phyloP scores from a whole-genome alignment of 2,797 vertebrate species.

The Micropoecilia bifurca region DNA sequence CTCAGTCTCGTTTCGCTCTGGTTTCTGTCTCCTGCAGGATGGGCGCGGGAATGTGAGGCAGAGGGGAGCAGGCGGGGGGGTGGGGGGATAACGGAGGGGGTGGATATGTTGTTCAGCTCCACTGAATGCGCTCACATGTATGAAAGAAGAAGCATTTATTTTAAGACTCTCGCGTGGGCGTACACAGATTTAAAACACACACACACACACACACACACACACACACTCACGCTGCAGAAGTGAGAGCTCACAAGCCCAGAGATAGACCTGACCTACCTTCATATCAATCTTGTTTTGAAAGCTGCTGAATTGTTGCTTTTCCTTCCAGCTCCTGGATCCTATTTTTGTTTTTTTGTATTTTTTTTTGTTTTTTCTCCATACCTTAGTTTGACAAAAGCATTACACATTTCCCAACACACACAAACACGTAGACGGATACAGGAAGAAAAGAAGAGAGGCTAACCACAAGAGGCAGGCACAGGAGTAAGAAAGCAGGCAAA shows the following conservation, averaged over 20 bases:
- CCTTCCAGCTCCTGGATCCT: constrained; percentile 44
- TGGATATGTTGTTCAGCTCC: constrained; percentile 70
- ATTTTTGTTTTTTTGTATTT: background rate
- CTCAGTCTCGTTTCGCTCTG: constrained; percentile 10
- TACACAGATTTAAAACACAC: constrained; percentile 67
- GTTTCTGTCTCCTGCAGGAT: constrained; percentile 36
- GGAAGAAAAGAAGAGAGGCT: constrained; percentile 2
- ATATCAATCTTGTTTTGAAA: constrained; percentile 69
- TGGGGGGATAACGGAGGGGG: constrained; percentile 51
- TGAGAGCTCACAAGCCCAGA: constrained; percentile 51
- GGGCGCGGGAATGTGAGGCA: constrained; percentile 47
- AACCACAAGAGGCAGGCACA: constrained; percentile 10
- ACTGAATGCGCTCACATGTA: constrained; percentile 81
- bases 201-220: constrained; percentile 3
- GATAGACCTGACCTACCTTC: constrained; percentile 72
- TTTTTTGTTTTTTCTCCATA: constrained; percentile 30
- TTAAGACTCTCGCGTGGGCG: constrained; percentile 79
- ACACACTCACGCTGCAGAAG: constrained; percentile 24
- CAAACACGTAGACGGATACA: constrained; percentile 15
- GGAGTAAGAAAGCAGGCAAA: constrained; percentile 7
- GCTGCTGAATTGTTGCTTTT: constrained; percentile 54
- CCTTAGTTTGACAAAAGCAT: constrained; percentile 47
- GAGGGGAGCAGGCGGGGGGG: constrained; percentile 49
- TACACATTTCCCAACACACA: constrained; percentile 28
- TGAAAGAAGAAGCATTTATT: constrained; percentile 84